Evolutionary conservation across 2,113 vertebrate species (phyloP).

Genomic region (Petrocephalus zakoni): DNA sequence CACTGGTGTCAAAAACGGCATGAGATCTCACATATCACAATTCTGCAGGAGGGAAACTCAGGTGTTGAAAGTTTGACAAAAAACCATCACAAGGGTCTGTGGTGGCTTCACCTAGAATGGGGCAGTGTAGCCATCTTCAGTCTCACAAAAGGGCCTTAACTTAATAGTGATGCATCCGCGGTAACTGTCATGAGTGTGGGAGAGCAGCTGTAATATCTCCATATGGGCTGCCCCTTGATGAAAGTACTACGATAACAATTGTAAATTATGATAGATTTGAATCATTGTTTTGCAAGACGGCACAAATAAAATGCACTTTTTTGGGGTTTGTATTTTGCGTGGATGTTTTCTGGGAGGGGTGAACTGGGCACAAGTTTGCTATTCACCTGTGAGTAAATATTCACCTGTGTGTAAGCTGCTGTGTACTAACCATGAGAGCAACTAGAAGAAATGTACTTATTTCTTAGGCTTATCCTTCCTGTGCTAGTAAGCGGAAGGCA

Average conservation of each 20-base stretch:
- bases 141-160: background rate
- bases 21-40: background rate
- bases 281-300: background rate
- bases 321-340: background rate
- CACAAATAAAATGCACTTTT: background rate
- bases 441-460: background rate
- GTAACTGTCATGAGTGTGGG: background rate
- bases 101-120: background rate
- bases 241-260: background rate
- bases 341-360: background rate
- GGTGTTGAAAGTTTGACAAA: background rate
- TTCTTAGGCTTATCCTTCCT: background rate
- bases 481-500: background rate
- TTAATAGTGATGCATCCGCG: background rate
- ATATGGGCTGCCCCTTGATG: background rate
- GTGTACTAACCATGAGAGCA: background rate
- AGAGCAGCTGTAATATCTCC: background rate
- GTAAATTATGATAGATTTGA: background rate
- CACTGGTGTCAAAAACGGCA: background rate
- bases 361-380: background rate
- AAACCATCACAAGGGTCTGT: background rate
- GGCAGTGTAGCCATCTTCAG: background rate
- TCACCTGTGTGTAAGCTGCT: background rate
- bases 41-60: background rate
- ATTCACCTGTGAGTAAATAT: background rate